phyloP scores from a whole-genome alignment of 2,888 invertebrate genomes.

The Synergus itoensis region DNA sequence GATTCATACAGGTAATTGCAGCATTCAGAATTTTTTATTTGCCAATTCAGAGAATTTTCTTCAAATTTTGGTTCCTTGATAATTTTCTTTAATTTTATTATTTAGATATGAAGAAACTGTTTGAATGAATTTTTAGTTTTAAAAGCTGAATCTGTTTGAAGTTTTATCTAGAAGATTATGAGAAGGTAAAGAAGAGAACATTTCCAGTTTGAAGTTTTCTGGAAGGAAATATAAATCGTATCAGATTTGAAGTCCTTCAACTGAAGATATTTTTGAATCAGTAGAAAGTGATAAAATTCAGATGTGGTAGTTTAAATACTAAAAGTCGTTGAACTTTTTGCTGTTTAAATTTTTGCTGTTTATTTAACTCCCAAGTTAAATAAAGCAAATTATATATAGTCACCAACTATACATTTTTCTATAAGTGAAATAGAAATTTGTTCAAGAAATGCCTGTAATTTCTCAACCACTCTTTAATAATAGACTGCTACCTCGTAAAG shows the following conservation, averaged over 20 bases:
- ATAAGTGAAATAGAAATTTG: not conserved
- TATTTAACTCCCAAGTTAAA: too few species aligned
- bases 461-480: not conserved
- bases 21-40: not conserved
- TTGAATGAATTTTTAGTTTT: not conserved
- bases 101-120: not conserved
- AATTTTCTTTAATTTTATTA: not conserved
- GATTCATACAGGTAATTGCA: constrained; percentile 44
- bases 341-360: too few species aligned
- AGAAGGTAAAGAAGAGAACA: too few species aligned
- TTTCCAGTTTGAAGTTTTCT: too few species aligned
- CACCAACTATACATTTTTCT: not conserved
- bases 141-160: not conserved
- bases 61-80: not conserved
- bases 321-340: not conserved
- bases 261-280: not conserved
- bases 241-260: too few species aligned
- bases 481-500: not conserved
- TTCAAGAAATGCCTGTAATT: not conserved
- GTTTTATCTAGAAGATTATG: too few species aligned
- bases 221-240: too few species aligned
- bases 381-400: not conserved
- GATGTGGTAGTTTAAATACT: not conserved
- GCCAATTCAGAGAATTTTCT: not conserved
- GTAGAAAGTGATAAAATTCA: too few species aligned